phyloP scores from a whole-genome alignment of 1,140 invertebrate species.

The Chymomyza costata region DNA sequence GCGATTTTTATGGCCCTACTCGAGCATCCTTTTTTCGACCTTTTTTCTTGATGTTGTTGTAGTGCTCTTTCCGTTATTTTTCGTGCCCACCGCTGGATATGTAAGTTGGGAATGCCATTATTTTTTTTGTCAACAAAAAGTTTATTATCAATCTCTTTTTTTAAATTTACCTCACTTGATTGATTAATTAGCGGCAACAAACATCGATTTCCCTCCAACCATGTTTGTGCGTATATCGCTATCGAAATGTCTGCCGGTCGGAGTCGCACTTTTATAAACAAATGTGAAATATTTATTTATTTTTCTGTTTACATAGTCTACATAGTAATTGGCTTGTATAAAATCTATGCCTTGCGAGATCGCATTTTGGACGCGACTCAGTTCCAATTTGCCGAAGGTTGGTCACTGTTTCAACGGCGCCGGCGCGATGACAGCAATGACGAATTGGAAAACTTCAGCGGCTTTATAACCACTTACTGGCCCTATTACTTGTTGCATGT shows the following conservation, averaged over 20 bases:
- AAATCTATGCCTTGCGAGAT: constrained; percentile 51
- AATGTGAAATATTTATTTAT: constrained; percentile 53
- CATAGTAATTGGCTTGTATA: constrained; percentile 51
- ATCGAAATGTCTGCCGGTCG: constrained; percentile 27
- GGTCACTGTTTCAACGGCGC: constrained; percentile 24
- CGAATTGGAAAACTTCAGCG: constrained; percentile 59
- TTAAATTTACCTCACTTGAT: too few relatives aligned
- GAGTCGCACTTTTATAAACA: constrained; percentile 2
- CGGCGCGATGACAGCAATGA: constrained; percentile 61
- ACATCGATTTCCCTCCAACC: too few relatives aligned
- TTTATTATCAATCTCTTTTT: too few relatives aligned
- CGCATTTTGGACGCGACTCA: constrained; percentile 30
- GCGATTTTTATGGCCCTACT: too few relatives aligned
- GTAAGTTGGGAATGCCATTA: too few relatives aligned
- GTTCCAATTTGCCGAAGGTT: constrained; percentile 46
- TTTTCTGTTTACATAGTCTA: constrained; percentile 54
- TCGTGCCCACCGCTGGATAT: too few relatives aligned
- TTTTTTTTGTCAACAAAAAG: too few relatives aligned
- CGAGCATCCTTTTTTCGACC: too few relatives aligned
- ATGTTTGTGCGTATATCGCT: constrained; percentile 8
- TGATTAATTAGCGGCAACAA: too few relatives aligned
- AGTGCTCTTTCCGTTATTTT: too few relatives aligned
- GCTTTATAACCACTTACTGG: constrained; percentile 54
- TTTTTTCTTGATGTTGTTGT: too few relatives aligned
- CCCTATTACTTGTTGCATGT: constrained; percentile 57